phyloP scores from a whole-genome alignment of 2,888 invertebrate species.

The Ethmia dodecea region DNA sequence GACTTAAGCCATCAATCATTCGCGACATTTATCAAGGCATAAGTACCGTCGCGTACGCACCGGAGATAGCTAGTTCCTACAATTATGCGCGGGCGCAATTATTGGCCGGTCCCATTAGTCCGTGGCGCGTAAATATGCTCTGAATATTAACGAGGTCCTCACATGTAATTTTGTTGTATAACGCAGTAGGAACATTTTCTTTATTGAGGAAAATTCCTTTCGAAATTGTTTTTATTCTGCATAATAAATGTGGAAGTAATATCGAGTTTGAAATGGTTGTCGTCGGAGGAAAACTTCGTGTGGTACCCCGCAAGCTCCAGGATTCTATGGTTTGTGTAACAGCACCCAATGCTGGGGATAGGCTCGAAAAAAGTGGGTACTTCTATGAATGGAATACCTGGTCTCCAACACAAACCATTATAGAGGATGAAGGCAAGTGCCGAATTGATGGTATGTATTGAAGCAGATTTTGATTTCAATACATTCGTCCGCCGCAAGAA shows the following conservation, averaged over 20 bases:
- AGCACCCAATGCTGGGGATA: too few species aligned
- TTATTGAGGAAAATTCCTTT: background rate
- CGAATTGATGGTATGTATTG: too few species aligned
- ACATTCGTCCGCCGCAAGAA: too few species aligned
- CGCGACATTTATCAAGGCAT: conserved; percentile 39
- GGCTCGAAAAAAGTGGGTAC: too few species aligned
- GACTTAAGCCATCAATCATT: conserved; percentile 26
- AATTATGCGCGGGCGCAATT: background rate
- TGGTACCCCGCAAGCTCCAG: too few species aligned
- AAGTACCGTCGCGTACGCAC: background rate
- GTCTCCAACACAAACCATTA: too few species aligned
- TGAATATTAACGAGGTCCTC: conserved; percentile 51
- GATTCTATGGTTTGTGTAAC: too few species aligned
- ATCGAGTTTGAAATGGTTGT: too few species aligned
- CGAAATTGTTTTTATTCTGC: background rate
- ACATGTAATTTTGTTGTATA: conserved; percentile 22
- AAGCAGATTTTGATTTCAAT: too few species aligned
- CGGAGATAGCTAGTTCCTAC: background rate
- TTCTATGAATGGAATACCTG: too few species aligned
- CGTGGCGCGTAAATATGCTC: conserved; percentile 32
- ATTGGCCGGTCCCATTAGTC: background rate
- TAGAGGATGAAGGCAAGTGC: too few species aligned
- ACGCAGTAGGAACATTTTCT: background rate
- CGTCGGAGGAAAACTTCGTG: too few species aligned
- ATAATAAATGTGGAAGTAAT: background rate